These are phyloP conservation scores for Gallinago paraguaiae DNA, from an alignment of 2,113 vertebrate species.

Conservation along the genomic window DNA sequence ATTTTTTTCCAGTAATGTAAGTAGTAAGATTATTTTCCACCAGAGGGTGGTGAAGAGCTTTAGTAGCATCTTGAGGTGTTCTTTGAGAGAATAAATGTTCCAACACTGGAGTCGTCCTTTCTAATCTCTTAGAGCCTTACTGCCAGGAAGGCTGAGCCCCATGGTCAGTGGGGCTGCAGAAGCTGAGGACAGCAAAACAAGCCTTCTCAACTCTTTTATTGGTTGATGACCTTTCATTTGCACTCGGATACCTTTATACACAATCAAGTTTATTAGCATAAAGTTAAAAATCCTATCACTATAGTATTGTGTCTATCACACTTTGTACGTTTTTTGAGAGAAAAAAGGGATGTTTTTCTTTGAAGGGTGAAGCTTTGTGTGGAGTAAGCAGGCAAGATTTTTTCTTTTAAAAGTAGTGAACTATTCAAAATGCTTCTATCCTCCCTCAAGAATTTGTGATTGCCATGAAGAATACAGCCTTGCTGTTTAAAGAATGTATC, in stretches of 20 bases:
- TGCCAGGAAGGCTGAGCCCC: not conserved
- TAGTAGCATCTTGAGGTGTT: not conserved
- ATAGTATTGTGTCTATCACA: not conserved
- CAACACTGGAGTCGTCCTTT: rapidly evolving
- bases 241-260: not conserved
- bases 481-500: not conserved
- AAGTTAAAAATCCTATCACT: not conserved
- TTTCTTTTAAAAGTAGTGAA: not conserved
- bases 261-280: not conserved
- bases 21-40: constrained; percentile 6
- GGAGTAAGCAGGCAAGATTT: not conserved
- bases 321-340: not conserved
- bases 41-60: constrained; percentile 58
- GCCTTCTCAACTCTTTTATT: not conserved
- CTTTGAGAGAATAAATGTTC: not conserved
- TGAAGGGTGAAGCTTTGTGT: not conserved
- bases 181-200: not conserved
- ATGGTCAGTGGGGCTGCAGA: not conserved
- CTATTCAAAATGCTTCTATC: not conserved
- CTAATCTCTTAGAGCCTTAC: not conserved
- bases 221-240: not conserved
- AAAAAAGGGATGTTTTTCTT: not conserved
- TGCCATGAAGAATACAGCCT: not conserved
- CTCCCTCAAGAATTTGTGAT: not conserved
- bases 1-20: not conserved